Percentiles rank a stretch among this genome's conserved stretches.
Evolutionary conservation across 2,113 vertebrate species (phyloP).

Genomic region (Heptranchias perlo): DNA sequence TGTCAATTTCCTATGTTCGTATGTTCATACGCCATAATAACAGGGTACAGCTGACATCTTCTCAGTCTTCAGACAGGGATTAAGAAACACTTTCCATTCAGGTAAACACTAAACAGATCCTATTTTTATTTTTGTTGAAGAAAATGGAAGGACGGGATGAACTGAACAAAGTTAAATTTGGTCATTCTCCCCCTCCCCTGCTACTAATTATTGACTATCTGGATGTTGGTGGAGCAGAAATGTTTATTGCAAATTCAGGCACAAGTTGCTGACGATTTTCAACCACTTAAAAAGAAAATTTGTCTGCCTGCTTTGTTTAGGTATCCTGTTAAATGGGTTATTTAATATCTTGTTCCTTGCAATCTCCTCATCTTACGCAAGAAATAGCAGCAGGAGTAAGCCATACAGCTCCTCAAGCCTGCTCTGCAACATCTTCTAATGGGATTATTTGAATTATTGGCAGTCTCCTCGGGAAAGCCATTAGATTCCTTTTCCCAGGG

Average conservation of each 20-base stretch:
- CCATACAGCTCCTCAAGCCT: too few relatives aligned
- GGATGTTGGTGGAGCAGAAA: neutral
- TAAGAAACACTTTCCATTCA: neutral
- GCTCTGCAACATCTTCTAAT: too few relatives aligned
- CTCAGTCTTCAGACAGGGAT: neutral
- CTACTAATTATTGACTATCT: neutral
- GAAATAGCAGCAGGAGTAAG: too few relatives aligned
- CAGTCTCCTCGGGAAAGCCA: neutral
- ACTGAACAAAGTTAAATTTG: neutral
- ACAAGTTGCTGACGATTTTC: neutral
- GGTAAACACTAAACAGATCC: neutral
- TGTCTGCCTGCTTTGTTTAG: neutral
- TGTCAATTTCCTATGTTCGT: too few relatives aligned
- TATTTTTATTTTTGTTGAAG: neutral
- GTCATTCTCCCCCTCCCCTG: neutral
- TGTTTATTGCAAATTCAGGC: neutral
- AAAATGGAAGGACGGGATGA: neutral
- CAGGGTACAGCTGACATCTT: too few relatives aligned
- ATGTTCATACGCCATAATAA: too few relatives aligned
- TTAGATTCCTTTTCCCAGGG: neutral
- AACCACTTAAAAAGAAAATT: neutral
- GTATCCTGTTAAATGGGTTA: neutral
- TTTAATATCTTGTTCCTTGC: neutral
- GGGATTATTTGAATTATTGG: constrained; percentile 4
- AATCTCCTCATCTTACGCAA: too few relatives aligned